A percentile compares a stretch with the other conserved stretches of the same genome.
Conservation (phyloP, 2,888 invertebrate genomes). For the Leptinotarsa haldemani region DNA sequence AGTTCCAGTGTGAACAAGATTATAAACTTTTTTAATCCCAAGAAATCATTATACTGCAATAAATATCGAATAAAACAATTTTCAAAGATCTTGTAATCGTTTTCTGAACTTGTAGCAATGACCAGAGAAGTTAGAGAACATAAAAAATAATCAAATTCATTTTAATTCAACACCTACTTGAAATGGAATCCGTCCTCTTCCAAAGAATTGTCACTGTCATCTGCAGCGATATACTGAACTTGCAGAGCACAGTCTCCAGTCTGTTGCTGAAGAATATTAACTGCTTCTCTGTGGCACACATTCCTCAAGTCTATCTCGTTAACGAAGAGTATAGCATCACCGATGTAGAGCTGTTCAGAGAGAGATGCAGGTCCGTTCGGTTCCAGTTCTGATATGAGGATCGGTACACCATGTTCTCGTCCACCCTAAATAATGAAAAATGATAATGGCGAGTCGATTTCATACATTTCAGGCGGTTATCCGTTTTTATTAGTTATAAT, state of each 20-base stretch:
- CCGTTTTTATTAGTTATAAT: too few species aligned
- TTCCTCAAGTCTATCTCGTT: constrained; percentile 83
- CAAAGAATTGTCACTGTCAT: constrained; percentile 76
- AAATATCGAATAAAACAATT: too few species aligned
- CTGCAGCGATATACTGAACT: constrained; percentile 80
- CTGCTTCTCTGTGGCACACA: constrained; percentile 85
- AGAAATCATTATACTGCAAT: too few species aligned
- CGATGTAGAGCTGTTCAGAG: constrained; percentile 80
- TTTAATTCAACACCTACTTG: constrained; percentile 58
- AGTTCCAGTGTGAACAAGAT: background rate
- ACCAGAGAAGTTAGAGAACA: too few species aligned
- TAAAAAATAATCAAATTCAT: too few species aligned
- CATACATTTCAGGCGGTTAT: background rate
- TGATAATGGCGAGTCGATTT: background rate
- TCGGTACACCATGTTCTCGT: constrained; percentile 87
- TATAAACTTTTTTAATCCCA: too few species aligned
- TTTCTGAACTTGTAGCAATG: too few species aligned
- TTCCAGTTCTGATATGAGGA: constrained; percentile 85
- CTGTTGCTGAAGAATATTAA: constrained; percentile 81
- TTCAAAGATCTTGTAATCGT: too few species aligned
- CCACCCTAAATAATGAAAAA: constrained; percentile 73
- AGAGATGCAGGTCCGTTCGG: constrained; percentile 82
- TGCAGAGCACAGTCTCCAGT: constrained; percentile 81
- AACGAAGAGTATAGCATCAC: constrained; percentile 86
- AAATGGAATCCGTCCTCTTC: constrained; percentile 71